Conservation (phyloP, 2,113 vertebrate species). For the Leucosticte australis region DNA sequence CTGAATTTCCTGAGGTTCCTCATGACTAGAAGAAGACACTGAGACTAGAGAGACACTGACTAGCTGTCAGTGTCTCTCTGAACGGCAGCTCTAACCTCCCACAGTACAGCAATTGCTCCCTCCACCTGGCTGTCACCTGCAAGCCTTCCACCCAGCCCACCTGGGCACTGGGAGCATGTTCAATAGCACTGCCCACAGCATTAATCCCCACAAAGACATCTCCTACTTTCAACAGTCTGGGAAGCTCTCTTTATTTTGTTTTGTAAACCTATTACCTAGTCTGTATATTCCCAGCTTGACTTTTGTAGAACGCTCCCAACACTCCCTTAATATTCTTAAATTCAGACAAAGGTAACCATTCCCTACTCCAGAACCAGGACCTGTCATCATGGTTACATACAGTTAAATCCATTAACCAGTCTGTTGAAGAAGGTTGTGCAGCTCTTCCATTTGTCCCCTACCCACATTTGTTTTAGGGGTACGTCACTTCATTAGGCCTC, state of each 20-base stretch:
- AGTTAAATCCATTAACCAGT: not conserved
- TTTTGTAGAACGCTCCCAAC: not conserved
- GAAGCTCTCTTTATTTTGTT: not conserved
- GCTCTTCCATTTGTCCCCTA: not conserved
- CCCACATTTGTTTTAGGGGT: not conserved
- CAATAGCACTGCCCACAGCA: not conserved
- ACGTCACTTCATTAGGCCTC: not conserved
- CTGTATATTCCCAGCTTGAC: not conserved
- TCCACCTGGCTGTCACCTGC: not conserved
- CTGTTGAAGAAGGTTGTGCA: not conserved
- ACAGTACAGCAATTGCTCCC: not conserved
- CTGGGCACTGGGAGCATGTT: not conserved
- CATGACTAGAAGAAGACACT: not conserved
- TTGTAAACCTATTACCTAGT: not conserved
- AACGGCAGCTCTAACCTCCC: not conserved
- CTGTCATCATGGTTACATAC: not conserved
- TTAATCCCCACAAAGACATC: fast-evolving
- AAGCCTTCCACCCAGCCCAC: not conserved
- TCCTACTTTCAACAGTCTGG: not conserved
- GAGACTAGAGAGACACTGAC: too few species aligned
- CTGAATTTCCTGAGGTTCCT: not conserved
- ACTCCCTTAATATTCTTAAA: not conserved
- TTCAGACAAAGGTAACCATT: not conserved
- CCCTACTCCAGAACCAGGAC: not conserved
- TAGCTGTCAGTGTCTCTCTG: not conserved